A percentile compares a stretch with the other conserved stretches of the same genome.
phyloP scores from a whole-genome alignment of 2,888 invertebrate genomes.

The Halictus ligatus region DNA sequence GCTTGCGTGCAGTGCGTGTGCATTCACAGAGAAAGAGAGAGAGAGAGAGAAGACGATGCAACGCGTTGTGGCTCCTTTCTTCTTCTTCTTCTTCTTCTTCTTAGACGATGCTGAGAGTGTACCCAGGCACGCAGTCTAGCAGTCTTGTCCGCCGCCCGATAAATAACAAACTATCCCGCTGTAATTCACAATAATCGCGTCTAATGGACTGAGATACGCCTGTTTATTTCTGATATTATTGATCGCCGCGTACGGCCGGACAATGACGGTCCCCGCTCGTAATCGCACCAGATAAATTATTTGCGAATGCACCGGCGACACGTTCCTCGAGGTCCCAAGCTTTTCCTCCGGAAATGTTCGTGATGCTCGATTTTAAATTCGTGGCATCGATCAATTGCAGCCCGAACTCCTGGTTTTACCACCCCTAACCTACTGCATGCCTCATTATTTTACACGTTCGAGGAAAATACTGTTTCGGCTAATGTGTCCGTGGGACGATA shows the following conservation, averaged over 20 bases:
- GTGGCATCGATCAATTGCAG: too few species aligned
- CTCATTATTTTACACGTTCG: too few species aligned
- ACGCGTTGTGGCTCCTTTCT: slow-evolving; percentile 14
- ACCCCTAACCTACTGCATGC: too few species aligned
- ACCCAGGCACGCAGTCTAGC: slow-evolving; percentile 34
- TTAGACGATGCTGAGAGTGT: slow-evolving; percentile 7
- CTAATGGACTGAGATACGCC: slow-evolving; percentile 36
- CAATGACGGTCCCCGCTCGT: slow-evolving; percentile 6
- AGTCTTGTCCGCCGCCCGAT: not conserved
- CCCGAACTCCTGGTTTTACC: too few species aligned
- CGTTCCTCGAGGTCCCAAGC: not conserved
- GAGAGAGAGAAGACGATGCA: not conserved
- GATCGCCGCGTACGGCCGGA: slow-evolving; percentile 33
- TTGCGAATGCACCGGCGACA: not conserved
- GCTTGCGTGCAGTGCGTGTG: slow-evolving; percentile 39
- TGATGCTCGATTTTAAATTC: not conserved
- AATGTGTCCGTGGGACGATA: too few species aligned
- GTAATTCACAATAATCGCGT: slow-evolving; percentile 48
- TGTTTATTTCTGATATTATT: slow-evolving; percentile 37
- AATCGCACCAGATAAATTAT: slow-evolving; percentile 1
- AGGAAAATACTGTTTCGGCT: too few species aligned
- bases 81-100: slow-evolving; percentile 27
- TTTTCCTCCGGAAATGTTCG: not conserved
- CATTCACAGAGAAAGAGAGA: not conserved
- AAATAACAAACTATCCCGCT: slow-evolving; percentile 30